Percentiles rank a stretch among this genome's conserved stretches.
Conservation (phyloP, 2,888 invertebrate species). For the Gasteruption jaculator region DNA sequence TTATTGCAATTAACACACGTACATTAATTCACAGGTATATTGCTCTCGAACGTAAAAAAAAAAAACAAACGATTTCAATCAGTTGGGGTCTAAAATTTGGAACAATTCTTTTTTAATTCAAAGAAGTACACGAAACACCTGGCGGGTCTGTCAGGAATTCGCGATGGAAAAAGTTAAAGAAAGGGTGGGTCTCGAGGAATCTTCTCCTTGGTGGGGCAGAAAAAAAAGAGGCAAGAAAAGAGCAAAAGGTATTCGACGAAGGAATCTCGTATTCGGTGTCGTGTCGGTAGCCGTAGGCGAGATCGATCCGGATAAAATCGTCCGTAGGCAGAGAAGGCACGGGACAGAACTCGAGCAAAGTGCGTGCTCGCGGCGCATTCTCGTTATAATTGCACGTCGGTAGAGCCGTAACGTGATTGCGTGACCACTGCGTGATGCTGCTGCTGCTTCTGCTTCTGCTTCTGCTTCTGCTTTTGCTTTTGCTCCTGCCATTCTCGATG, state of each 20-base stretch:
- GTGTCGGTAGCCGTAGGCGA: constrained; percentile 28
- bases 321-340: constrained; percentile 23
- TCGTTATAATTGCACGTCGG: constrained; percentile 42
- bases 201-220: too few relatives aligned
- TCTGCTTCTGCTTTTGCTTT: neutral
- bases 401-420: constrained; percentile 36
- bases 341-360: constrained; percentile 24
- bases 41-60: too few relatives aligned
- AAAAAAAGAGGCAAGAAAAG: too few relatives aligned
- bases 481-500: neutral
- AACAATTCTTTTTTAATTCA: neutral
- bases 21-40: too few relatives aligned
- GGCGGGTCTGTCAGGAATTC: too few relatives aligned
- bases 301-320: constrained; percentile 28
- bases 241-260: too few relatives aligned
- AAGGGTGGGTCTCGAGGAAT: too few relatives aligned
- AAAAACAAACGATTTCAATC: too few relatives aligned
- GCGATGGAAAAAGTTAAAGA: too few relatives aligned
- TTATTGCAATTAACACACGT: too few relatives aligned
- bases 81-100: too few relatives aligned
- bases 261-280: constrained; percentile 25
- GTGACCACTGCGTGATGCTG: constrained; percentile 31
- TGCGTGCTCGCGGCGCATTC: constrained; percentile 42
- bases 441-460: constrained; percentile 1
- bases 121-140: neutral